These are phyloP conservation scores for Nudaria mundana DNA, from an alignment of 2,888 invertebrate species.

Conservation along the genomic window DNA sequence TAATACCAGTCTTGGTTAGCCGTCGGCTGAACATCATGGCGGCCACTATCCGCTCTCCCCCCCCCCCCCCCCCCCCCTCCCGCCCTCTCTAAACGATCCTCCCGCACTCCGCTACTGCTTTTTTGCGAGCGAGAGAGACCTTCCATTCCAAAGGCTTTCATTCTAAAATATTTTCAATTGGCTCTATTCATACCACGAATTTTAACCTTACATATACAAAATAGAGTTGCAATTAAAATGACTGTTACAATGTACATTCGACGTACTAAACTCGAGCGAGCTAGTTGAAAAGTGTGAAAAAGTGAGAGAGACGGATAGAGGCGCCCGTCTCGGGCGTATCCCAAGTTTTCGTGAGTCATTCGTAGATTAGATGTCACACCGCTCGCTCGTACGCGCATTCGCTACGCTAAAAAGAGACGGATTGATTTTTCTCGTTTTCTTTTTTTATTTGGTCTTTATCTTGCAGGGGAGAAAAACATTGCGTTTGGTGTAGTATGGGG, in stretches of 20 bases:
- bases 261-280: conserved; percentile 30
- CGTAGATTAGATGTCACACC: conserved; percentile 72
- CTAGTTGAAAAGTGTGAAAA: conserved; percentile 78
- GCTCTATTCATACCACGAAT: conserved; percentile 21
- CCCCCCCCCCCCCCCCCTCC: conserved; percentile 37
- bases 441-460: conserved; percentile 81
- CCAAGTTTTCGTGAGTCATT: conserved; percentile 80
- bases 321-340: conserved; percentile 78
- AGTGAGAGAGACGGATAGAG: conserved; percentile 80
- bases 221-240: conserved; percentile 33
- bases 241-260: conserved; percentile 12
- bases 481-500: conserved; percentile 70
- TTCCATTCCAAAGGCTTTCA: conserved; percentile 73
- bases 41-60: conserved; percentile 51
- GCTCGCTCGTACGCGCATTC: conserved; percentile 49
- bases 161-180: conserved; percentile 77
- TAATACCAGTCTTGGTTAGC: conserved; percentile 75
- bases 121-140: conserved; percentile 80
- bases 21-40: conserved; percentile 73
- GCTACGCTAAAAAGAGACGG: conserved; percentile 55
- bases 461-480: conserved; percentile 75
- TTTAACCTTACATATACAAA: rapidly evolving
- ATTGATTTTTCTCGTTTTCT: conserved; percentile 77
- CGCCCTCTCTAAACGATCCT: conserved; percentile 52
- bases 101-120: conserved; percentile 60